phyloP scores from a whole-genome alignment of 2,888 invertebrate genomes.

The Papilio gigon region DNA sequence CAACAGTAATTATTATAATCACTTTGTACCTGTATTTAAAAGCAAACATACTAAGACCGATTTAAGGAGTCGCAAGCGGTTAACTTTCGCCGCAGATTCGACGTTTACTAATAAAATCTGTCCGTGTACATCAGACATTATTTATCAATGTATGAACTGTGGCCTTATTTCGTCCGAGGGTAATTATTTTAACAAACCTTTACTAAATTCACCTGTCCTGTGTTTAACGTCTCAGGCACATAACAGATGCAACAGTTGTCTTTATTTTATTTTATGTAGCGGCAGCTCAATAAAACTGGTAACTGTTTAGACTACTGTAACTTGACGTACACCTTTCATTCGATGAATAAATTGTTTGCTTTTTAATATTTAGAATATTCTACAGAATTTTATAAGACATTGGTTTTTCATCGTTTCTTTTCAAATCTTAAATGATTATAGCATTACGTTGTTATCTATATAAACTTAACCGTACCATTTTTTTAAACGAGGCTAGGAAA shows the following conservation, averaged over 20 bases:
- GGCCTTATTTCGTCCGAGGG: constrained; percentile 10
- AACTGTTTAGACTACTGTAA: constrained; percentile 7
- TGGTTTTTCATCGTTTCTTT: too few species aligned
- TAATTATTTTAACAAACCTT: constrained; percentile 7
- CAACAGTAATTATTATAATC: background rate
- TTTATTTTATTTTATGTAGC: constrained; percentile 28
- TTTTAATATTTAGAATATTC: constrained; percentile 5
- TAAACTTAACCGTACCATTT: background rate
- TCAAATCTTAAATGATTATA: background rate
- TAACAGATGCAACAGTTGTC: constrained; percentile 22
- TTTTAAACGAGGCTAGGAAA: background rate
- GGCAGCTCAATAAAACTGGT: constrained; percentile 24
- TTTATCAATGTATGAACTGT: constrained; percentile 31
- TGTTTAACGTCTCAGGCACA: constrained; percentile 19
- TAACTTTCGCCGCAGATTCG: background rate
- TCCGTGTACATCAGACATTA: background rate
- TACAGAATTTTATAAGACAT: background rate
- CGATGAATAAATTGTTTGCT: background rate
- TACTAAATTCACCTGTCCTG: constrained; percentile 1
- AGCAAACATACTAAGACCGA: background rate
- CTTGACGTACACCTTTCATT: constrained; percentile 8
- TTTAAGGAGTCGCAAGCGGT: background rate
- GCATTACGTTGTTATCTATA: too few species aligned
- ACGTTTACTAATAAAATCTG: background rate
- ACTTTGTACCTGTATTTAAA: background rate